Evolutionary conservation across 2,113 vertebrate genomes (phyloP).

Genomic region (Scatophagus argus): DNA sequence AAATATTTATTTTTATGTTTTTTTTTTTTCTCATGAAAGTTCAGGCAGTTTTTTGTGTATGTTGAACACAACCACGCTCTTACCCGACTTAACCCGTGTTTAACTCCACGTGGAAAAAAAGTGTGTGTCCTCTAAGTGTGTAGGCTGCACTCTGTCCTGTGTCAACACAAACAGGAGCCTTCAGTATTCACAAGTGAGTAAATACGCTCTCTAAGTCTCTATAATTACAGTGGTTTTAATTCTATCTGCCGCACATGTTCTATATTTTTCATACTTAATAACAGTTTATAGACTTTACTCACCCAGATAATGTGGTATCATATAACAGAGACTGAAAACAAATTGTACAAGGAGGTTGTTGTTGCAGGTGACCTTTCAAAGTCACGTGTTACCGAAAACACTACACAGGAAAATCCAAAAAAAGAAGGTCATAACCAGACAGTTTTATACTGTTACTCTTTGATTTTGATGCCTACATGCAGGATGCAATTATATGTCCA

Average conservation of each 20-base stretch:
- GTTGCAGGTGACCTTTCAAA: background rate
- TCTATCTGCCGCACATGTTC: slow-evolving; percentile 26
- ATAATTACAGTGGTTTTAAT: slow-evolving; percentile 29
- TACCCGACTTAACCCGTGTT: slow-evolving; percentile 16
- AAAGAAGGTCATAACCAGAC: background rate
- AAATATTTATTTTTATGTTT: slow-evolving; percentile 24
- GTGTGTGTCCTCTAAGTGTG: slow-evolving; percentile 18
- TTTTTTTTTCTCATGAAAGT: slow-evolving; percentile 29
- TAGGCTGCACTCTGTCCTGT: slow-evolving; percentile 15
- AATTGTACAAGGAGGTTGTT: background rate
- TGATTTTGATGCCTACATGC: background rate
- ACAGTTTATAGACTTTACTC: slow-evolving; percentile 30
- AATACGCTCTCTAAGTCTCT: slow-evolving; percentile 12
- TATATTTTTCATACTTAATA: slow-evolving; percentile 29
- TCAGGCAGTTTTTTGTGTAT: background rate
- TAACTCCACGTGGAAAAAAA: slow-evolving; percentile 32
- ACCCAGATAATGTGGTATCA: background rate
- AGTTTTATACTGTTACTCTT: background rate
- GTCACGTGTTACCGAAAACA: background rate
- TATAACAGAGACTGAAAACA: slow-evolving; percentile 14
- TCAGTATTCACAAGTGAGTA: slow-evolving; percentile 6
- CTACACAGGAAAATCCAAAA: background rate
- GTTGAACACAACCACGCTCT: background rate
- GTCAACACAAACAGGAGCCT: slow-evolving; percentile 36
- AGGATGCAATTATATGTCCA: background rate